A percentile compares a stretch with the other conserved stretches of the same genome.
phyloP scores from a whole-genome alignment of 2,888 invertebrate species.

The Eupeodes luniger region DNA sequence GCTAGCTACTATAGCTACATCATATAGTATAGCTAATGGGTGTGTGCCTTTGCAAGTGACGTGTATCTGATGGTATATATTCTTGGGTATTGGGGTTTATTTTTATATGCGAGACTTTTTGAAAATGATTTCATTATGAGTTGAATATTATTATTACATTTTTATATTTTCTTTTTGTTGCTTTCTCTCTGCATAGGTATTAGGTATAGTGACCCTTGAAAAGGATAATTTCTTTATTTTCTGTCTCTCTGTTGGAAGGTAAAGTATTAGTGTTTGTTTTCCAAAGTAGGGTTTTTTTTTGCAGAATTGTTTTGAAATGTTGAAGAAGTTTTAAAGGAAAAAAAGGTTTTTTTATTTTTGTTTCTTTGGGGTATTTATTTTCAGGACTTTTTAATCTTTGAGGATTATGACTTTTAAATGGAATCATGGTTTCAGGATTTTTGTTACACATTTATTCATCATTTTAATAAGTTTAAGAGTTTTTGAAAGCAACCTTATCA shows the following conservation, averaged over 20 bases:
- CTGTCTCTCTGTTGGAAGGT: neutral
- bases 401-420: no score
- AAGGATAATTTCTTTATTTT: neutral
- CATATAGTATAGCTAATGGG: neutral
- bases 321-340: no score
- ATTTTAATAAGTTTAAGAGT: no score
- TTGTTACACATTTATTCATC: no score
- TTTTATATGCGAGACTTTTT: neutral
- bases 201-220: neutral
- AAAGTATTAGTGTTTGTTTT: neutral
- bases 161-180: neutral
- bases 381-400: no score
- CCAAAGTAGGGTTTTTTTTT: neutral
- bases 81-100: neutral
- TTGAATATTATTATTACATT: neutral
- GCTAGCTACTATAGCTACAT: no score
- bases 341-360: no score
- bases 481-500: no score
- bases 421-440: no score
- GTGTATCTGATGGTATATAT: neutral
- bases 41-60: conserved; percentile 1
- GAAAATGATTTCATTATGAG: conserved; percentile 13
- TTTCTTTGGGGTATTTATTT: no score
- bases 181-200: no score
- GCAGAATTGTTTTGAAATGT: neutral